phyloP scores from a whole-genome alignment of 2,113 vertebrate species.

The Indri indri region DNA sequence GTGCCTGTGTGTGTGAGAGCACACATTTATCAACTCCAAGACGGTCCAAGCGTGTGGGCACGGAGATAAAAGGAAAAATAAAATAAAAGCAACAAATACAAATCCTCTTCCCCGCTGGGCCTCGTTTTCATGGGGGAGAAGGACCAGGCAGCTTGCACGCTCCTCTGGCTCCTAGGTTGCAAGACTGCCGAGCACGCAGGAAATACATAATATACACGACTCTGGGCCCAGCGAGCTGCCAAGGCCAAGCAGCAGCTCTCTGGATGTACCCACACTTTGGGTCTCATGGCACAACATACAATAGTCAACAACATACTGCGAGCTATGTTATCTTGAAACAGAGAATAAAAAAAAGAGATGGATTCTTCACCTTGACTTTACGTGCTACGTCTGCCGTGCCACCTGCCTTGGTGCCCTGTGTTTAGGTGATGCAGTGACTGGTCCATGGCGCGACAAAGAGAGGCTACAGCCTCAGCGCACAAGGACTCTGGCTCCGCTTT shows the following conservation, averaged over 20 bases:
- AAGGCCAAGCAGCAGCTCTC: neutral
- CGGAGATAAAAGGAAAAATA: conserved; percentile 68
- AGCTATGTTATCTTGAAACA: neutral
- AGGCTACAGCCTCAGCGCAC: neutral
- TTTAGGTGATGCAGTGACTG: neutral
- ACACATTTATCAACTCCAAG: conserved; percentile 59
- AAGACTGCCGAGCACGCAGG: neutral
- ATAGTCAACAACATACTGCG: neutral
- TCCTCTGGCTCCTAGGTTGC: neutral
- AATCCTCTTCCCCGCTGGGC: conserved; percentile 52
- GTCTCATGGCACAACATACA: neutral
- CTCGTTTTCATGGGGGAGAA: conserved; percentile 21
- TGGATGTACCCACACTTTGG: neutral
- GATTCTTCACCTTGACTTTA: neutral
- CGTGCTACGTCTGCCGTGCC: neutral
- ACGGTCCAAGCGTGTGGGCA: neutral
- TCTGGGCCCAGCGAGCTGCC: neutral
- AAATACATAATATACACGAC: neutral
- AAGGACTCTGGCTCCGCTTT: neutral
- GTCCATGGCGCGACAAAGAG: accelerated
- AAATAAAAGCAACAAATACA: conserved; percentile 67
- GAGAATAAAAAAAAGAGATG: neutral
- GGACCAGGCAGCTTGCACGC: neutral
- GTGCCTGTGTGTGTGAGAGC: neutral
- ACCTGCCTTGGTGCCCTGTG: neutral